Base-by-base conservation (phyloP, 2,888 invertebrate genomes). In the Orgyia antiqua region DNA sequence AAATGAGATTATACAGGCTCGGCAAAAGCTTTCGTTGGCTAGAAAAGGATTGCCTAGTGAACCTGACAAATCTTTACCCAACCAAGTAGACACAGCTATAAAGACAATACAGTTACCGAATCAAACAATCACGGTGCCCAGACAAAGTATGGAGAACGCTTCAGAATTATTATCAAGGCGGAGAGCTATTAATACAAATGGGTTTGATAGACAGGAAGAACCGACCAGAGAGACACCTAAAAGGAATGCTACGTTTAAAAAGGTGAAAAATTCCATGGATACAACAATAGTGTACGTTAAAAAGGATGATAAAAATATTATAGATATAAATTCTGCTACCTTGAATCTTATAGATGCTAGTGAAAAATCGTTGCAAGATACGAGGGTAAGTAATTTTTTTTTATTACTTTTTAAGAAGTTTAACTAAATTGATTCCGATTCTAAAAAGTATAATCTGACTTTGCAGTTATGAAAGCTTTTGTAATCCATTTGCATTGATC, bases 241-340 rank as follows among this genome's bases (percentile, higher is more conserved):
- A 51, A 58, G 84, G 23, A 80, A 78, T 29, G 72, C 76, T 1
- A 80, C 87, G 3, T 87, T 84, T 40, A 84, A 77, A 33, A 79
- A 76, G 41, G 77, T 84, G 0, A 78, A 68, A 42, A 67, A 45
- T 8, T 54, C 68, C 1, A 71, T 80, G 66, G 80, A 82, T 12
- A 51, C 75, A 0, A 82, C 80, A 0, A 65, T 84, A 0, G 76
- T 86, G 1, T 80, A 67, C 29, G 56, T 68, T 37, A 75, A 79
- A 35, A 30, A 53, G 2, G 78, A 79, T 1, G 77, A 79, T 5
- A 67, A 58, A 24, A 62, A 73, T 27, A 68, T 80, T 10, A 86
- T 86, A 32, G 86, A 86, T 51, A 86, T 86, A 13, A 86, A 86
- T 45, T 77, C 84, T 2, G 86, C 84, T 3, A 86, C 86, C 6